Base-by-base conservation (phyloP, 2,113 vertebrate species). In the Rynchops niger region DNA sequence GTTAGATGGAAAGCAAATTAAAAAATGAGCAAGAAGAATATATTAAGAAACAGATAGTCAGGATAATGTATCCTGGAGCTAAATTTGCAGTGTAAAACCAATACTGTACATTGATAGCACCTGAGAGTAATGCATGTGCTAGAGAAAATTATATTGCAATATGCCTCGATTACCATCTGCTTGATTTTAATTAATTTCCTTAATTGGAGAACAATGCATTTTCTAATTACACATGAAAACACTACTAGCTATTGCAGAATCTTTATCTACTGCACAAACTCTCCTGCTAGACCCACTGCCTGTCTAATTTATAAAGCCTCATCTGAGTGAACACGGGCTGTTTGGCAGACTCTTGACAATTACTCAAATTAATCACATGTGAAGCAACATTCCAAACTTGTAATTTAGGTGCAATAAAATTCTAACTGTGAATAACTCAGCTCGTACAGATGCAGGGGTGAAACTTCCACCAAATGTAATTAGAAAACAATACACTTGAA, bases 341-440 rank as follows among this genome's bases (percentile, higher is more conserved):
- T 94, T 95, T 96, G 93, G 96, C 84, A 95, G 94, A 52, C 74
- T 93, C 95, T 47, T 92, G 93, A 95, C 86, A 96, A 97, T 97
- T 97, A 94, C 86, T 97, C 92, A 96, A 95, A 96, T 95, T 97
- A 97, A 97, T 97, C 96, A 95, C 84, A 97, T 84, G 72, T 97
- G 96, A 97, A 97, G 76, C 59, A 96, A 88, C 72, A 88, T 85
- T 96, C 76, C 69, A 94, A 90, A 96, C 78, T 96, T 90, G 88
- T 94, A 94, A 97, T 96, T 97, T 96, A 96, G 86, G 72, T 84
- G 52, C 84, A 94, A 93, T 97, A 96, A 97, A 96, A 96, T 95
- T 93, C 83, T 76, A 94, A 88, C 86, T 82, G 86, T 95, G 84
- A 93, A 85, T 95, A 97, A 95, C 71, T 96, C 74, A 70, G 86